Conservation (phyloP, 2,113 vertebrate genomes). For the Anas platyrhynchos region DNA sequence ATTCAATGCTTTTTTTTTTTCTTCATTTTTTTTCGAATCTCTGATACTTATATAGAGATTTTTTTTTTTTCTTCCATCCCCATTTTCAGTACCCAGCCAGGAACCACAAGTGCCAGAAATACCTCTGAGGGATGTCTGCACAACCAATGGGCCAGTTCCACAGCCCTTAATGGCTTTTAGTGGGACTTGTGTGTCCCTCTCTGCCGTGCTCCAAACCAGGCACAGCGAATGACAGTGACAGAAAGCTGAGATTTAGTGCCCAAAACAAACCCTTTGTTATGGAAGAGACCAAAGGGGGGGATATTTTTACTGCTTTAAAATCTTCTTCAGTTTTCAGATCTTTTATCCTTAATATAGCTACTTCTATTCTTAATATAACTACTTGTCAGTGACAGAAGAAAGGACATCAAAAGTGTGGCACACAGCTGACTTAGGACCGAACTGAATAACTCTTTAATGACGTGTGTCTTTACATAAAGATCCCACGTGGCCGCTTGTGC, state of each 20-base stretch:
- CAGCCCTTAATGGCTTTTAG: conserved; percentile 4
- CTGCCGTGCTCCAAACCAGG: background rate
- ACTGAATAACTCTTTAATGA: background rate
- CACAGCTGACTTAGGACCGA: background rate
- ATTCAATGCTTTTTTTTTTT: background rate
- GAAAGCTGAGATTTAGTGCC: background rate
- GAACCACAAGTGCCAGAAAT: background rate
- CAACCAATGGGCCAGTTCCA: conserved; percentile 49
- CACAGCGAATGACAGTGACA: background rate
- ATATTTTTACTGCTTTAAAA: background rate
- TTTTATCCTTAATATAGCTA: background rate
- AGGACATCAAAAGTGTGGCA: background rate
- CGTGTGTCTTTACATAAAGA: background rate
- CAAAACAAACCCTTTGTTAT: conserved; percentile 43
- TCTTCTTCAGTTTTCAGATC: background rate
- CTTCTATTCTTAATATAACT: background rate
- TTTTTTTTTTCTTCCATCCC: background rate
- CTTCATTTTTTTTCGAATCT: background rate
- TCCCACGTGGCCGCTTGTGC: background rate
- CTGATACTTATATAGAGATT: background rate
- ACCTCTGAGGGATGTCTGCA: conserved; percentile 42
- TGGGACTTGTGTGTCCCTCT: background rate
- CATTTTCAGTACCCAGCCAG: background rate
- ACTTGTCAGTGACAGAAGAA: background rate
- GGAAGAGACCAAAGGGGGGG: background rate